phyloP scores from a whole-genome alignment of 1,140 invertebrate species.

The Saccostrea glomerata region DNA sequence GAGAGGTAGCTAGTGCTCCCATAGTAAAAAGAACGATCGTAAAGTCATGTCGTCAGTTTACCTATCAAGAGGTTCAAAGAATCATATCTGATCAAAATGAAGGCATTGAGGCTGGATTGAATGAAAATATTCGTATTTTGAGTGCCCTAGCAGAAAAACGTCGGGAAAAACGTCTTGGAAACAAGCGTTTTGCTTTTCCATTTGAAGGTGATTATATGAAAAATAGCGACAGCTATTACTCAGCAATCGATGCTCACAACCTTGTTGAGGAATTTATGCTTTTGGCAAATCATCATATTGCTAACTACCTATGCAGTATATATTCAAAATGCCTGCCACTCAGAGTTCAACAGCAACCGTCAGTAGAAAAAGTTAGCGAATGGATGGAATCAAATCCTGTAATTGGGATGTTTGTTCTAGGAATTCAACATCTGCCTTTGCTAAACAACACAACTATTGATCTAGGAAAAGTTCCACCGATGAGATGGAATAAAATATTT shows the following conservation, averaged over 20 bases:
- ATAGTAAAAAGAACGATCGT: constrained; percentile 54
- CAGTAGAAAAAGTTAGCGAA: background rate
- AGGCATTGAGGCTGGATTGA: background rate
- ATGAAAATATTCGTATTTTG: background rate
- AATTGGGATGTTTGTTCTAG: background rate
- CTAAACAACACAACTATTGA: constrained; percentile 2
- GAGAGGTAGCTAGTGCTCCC: constrained; percentile 55
- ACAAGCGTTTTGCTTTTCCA: constrained; percentile 53
- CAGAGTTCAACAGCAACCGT: constrained; percentile 30
- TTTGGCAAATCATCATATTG: constrained; percentile 62
- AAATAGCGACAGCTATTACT: constrained; percentile 42
- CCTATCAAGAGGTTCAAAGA: constrained; percentile 62
- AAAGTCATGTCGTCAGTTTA: constrained; percentile 55
- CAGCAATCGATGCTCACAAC: constrained; percentile 65
- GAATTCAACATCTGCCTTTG: constrained; percentile 39
- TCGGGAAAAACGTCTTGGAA: constrained; percentile 56
- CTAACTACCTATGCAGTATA: constrained; percentile 33
- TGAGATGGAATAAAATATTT: constrained; percentile 45
- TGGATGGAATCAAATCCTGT: constrained; percentile 23
- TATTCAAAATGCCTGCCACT: constrained; percentile 29
- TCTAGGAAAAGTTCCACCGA: background rate
- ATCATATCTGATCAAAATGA: constrained; percentile 51
- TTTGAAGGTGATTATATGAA: constrained; percentile 53
- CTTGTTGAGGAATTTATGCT: constrained; percentile 73
- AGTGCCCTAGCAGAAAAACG: background rate